Conservation (phyloP, 2,797 vertebrate genomes). For the Phrynocephalus vlangalii region DNA sequence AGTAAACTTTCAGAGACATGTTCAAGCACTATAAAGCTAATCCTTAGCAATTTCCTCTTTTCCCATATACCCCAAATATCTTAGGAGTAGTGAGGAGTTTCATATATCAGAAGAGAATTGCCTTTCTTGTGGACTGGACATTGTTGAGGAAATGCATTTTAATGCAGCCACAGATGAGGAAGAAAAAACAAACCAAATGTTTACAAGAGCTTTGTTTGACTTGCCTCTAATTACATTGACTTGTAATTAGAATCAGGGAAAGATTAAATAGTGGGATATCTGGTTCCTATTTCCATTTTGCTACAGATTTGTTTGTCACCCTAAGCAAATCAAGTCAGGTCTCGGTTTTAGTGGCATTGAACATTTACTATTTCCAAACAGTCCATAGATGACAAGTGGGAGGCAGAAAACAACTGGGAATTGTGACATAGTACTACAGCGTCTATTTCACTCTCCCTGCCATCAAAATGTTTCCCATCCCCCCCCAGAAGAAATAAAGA, state of each 20-base stretch:
- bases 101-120: slow-evolving; percentile 73
- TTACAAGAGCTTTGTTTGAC: slow-evolving; percentile 41
- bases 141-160: slow-evolving; percentile 64
- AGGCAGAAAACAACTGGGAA: no score
- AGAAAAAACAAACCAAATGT: neutral
- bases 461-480: neutral
- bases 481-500: no score
- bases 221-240: slow-evolving; percentile 42
- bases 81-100: slow-evolving; percentile 76
- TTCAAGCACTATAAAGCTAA: slow-evolving; percentile 78
- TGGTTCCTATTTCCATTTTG: slow-evolving; percentile 18
- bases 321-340: slow-evolving; percentile 12
- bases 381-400: slow-evolving; percentile 11
- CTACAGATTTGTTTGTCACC: slow-evolving; percentile 26
- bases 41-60: slow-evolving; percentile 82
- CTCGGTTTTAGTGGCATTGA: slow-evolving; percentile 12
- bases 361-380: neutral
- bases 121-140: slow-evolving; percentile 38
- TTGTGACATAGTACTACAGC: neutral
- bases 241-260: slow-evolving; percentile 41
- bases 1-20: slow-evolving; percentile 75
- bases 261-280: neutral
- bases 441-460: neutral
- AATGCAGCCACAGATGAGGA: slow-evolving; percentile 26
- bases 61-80: slow-evolving; percentile 78